Base-by-base conservation (phyloP, 2,888 invertebrate genomes). In the Priocnemis perturbator region DNA sequence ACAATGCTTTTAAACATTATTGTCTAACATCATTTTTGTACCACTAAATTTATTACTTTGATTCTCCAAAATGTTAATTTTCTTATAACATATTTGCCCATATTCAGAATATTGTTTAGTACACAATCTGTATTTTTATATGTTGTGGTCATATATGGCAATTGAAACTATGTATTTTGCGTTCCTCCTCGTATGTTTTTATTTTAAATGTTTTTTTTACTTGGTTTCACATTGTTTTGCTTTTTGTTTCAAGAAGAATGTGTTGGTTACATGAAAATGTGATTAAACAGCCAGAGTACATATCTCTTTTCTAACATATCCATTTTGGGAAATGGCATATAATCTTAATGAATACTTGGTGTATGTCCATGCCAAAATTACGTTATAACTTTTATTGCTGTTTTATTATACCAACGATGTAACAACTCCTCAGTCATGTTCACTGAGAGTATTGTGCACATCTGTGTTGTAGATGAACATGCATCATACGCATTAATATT, bases 1-100 rank as follows among this genome's bases (percentile, higher is more conserved):
- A 87, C 87, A 84, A 88, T 88, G 88, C 87, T 89, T 88, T 89
- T 88, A 87, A 88, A 88, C 85, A 87, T 86, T 83, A 85, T 85
- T 84, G 88, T 88, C 88, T 88, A 86, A 87, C 85, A 84, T 87
- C 86, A 87, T 87, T 87, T 82, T 87, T 86, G 85, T 86, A 87
- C 86, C 87, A 87, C 86, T 84, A 87, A 83, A 82, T 85, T 82
- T 83, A 83, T 85, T 78, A 79, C 79, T 80, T 82, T 77, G 76
- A 75, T 76, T 81, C 78, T 73, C 73, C 78, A 66, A 73, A 59
- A 69, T 60, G 44, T 73, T 77, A 30, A 72, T 69, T 78, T 79
- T 78, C 72, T 55, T 71, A 63, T 74, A 69, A 53, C 64, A 62
- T 71, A 37, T 69, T 74, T 76, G 73, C 63, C 67, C 72, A 64